phyloP scores from a whole-genome alignment of 2,888 invertebrate species.

The Lucinisca nassula region DNA sequence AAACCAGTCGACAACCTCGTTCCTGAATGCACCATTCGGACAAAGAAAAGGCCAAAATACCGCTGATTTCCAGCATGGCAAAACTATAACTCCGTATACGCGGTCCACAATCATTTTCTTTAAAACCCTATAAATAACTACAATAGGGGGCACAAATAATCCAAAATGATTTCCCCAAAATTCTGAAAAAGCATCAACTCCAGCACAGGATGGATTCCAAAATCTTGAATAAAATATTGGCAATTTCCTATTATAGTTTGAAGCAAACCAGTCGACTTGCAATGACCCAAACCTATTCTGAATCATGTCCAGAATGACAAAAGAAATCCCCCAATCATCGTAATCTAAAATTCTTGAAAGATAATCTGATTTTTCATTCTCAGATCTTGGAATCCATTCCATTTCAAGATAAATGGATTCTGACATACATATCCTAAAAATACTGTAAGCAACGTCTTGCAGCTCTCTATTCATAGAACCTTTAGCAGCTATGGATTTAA shows the following conservation, averaged over 20 bases:
- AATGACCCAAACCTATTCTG: constrained; percentile 18
- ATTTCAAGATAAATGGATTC: constrained; percentile 35
- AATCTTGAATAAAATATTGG: constrained; percentile 48
- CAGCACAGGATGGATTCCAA: constrained; percentile 44
- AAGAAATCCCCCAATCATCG: constrained; percentile 61
- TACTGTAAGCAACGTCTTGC: constrained; percentile 36
- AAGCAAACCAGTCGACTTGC: constrained; percentile 53
- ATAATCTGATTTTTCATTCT: constrained; percentile 51
- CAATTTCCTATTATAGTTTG: constrained; percentile 34
- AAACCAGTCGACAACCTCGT: too few relatives aligned
- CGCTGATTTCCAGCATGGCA: constrained; percentile 43
- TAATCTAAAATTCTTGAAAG: constrained; percentile 44
- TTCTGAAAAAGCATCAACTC: constrained; percentile 44
- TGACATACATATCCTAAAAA: constrained; percentile 28
- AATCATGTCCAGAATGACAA: constrained; percentile 25
- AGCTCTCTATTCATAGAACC: constrained; percentile 57
- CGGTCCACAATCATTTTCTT: constrained; percentile 19
- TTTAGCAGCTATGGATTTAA: constrained; percentile 63
- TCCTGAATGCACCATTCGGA: too few relatives aligned
- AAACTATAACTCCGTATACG: constrained; percentile 18
- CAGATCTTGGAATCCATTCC: constrained; percentile 57
- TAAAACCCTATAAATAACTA: neutral
- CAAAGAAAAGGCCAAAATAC: too few relatives aligned
- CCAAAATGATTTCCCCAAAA: constrained; percentile 33
- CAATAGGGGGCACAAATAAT: constrained; percentile 42